These are phyloP conservation scores for Daktulosphaira vitifoliae DNA, from an alignment of 1,140 invertebrate genomes.

Conservation along the genomic window DNA sequence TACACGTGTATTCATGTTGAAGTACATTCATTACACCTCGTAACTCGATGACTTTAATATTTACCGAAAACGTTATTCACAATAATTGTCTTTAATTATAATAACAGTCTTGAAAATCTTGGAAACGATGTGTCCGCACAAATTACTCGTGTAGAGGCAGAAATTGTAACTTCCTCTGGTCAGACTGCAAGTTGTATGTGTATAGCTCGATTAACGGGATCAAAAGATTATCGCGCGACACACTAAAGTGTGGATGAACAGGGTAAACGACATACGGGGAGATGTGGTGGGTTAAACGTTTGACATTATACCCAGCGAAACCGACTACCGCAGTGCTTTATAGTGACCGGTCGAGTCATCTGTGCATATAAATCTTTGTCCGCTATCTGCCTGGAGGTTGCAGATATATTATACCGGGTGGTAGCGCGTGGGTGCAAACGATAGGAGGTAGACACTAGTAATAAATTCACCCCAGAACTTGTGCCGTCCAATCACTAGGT, in stretches of 20 bases:
- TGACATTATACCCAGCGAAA: not conserved
- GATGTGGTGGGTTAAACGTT: conserved; percentile 2
- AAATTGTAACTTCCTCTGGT: too few species aligned
- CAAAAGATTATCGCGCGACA: conserved; percentile 21
- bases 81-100: too few species aligned
- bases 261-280: not conserved
- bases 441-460: not conserved
- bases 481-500: not conserved
- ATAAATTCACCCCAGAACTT: conserved; percentile 18
- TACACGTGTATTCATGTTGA: too few species aligned
- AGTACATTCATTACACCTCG: too few species aligned
- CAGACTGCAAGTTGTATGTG: conserved; percentile 10
- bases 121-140: not conserved
- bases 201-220: conserved; percentile 21
- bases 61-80: too few species aligned
- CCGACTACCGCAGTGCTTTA: not conserved
- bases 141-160: conserved; percentile 7
- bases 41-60: too few species aligned
- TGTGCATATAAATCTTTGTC: not conserved
- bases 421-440: not conserved
- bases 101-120: too few species aligned
- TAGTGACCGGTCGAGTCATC: not conserved
- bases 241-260: not conserved
- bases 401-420: not conserved
- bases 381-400: not conserved